Evolutionary conservation across 1,140 invertebrate genomes (phyloP), one percentile per base, ranked within the genome.

Genomic region (Chrysomallon squamiferum): DNA sequence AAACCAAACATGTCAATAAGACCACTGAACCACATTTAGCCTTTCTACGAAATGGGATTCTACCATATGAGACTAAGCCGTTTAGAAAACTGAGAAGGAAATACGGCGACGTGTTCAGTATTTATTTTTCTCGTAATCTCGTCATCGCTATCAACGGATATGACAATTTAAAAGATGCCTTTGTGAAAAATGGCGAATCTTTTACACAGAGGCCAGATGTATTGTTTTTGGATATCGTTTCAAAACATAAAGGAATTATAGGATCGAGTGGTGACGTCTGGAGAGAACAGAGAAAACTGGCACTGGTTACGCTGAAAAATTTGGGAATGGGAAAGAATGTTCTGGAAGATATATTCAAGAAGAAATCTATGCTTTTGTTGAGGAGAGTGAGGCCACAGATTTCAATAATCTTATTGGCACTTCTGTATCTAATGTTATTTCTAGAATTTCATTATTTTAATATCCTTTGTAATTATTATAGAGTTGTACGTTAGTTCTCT

Each of bases 391-490:
- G 5, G 30, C 71, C 1, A 66, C 25, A 60, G 54, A 73, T 59
- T 6, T 69, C 50, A 15, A 64, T 57, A 43, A 67, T 43, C 29
- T 74, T 13, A 61, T 64, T 2, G 43, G 62, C 30, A 66, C 33
- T n/a, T 25, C 41, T 2, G 62, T 71, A 27, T 59, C 75, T 13
- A 96, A 96, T 73, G 92, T 92, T 0, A 83, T 96, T 0, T 95
- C 94, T 92, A 89, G 88, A 56, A 93, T 96, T 91, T 89, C 95
- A 85, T 92, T 94, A n/a, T n/a, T n/a, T n/a, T n/a, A n/a, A n/a
- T n/a, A n/a, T n/a, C n/a, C n/a, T n/a, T n/a, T n/a, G n/a, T n/a
- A n/a, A n/a, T n/a, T n/a, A n/a, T n/a, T n/a, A n/a, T n/a, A n/a
- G n/a, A n/a, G n/a, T n/a, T n/a, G n/a, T n/a, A n/a, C n/a, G n/a